These are phyloP conservation scores for Myotis findleyi DNA, from an alignment of 2,797 vertebrate genomes.

Conservation along the genomic window DNA sequence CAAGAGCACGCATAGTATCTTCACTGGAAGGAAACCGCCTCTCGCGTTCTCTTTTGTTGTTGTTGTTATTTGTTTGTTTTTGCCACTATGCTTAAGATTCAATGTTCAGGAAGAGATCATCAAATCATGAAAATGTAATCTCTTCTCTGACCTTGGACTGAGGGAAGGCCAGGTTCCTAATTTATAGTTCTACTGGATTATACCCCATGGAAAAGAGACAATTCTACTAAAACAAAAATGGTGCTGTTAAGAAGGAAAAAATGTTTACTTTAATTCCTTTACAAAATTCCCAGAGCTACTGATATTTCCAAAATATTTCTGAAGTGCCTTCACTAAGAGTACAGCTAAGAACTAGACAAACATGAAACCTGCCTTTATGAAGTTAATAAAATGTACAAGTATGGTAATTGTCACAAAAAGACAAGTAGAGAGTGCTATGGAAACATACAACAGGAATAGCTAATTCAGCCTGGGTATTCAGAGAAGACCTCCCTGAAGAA, in stretches of 20 bases:
- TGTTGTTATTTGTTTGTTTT: background rate
- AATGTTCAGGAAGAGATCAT: background rate
- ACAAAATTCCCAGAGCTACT: background rate
- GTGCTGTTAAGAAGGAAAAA: background rate
- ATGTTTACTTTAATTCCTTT: background rate
- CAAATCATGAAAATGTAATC: background rate
- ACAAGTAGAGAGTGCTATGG: background rate
- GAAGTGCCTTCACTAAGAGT: background rate
- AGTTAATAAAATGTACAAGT: background rate
- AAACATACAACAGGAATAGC: background rate
- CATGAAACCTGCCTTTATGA: background rate
- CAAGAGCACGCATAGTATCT: too few species aligned
- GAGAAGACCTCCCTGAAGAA: background rate
- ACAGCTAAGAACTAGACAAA: background rate
- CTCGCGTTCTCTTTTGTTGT: background rate
- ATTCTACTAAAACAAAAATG: background rate
- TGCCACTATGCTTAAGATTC: background rate
- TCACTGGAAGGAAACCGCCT: background rate
- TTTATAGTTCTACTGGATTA: background rate
- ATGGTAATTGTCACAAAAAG: background rate
- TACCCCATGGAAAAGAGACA: background rate
- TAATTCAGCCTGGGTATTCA: background rate
- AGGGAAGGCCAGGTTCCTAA: background rate
- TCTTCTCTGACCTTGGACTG: background rate
- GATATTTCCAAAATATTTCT: background rate